A percentile compares a stretch with the other conserved stretches of the same genome.
phyloP scores from a whole-genome alignment of 2,888 invertebrate species.

The Tinea trinotella region DNA sequence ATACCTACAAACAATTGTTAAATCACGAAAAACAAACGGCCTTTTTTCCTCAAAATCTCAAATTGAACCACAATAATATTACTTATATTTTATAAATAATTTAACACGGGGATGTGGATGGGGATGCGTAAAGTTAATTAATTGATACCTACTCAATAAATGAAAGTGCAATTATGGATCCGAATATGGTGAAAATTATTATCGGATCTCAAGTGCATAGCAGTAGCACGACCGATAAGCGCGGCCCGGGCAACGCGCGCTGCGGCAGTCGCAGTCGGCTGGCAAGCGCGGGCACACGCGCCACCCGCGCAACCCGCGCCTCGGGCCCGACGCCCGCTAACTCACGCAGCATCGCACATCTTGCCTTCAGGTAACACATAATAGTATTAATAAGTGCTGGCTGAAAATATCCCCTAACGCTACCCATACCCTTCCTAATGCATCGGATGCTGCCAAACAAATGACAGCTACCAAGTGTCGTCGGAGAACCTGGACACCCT shows the following conservation, averaged over 20 bases:
- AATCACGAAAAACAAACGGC: too few species aligned
- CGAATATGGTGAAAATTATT: constrained; percentile 8
- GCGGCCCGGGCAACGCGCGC: constrained; percentile 40
- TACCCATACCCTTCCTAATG: constrained; percentile 2
- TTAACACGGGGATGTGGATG: too few species aligned
- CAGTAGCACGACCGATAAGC: constrained; percentile 46
- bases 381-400: constrained; percentile 7
- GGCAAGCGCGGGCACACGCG: constrained; percentile 62
- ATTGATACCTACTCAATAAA: too few species aligned
- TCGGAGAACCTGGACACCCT: neutral
- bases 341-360: neutral
- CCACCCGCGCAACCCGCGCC: constrained; percentile 38
- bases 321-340: constrained; percentile 21
- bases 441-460: neutral
- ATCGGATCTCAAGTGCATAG: constrained; percentile 6
- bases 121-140: too few species aligned
- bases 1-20: too few species aligned
- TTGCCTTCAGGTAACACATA: constrained; percentile 11
- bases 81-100: too few species aligned
- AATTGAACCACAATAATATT: too few species aligned
- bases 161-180: neutral
- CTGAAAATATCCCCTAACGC: neutral
- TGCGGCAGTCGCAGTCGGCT: constrained; percentile 59
- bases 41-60: too few species aligned
- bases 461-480: neutral